Evolutionary conservation across 1,140 invertebrate species (phyloP).

Genomic region (Dufourea novaeangliae): DNA sequence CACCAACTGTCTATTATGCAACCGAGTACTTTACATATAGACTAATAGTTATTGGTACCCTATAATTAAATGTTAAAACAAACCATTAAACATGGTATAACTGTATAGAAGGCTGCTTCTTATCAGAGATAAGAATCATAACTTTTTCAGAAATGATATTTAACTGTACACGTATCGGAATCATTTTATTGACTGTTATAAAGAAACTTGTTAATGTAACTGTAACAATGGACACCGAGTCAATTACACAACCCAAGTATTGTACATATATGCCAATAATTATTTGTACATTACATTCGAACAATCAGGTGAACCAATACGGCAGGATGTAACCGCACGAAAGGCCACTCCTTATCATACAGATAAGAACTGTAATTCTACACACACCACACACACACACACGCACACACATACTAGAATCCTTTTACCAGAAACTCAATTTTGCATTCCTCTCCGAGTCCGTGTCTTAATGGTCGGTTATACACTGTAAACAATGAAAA

Average conservation of each 20-base stretch:
- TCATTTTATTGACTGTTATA: too few relatives aligned
- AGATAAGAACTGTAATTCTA: too few relatives aligned
- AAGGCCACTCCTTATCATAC: too few relatives aligned
- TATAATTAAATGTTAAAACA: neutral
- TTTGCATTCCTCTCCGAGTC: neutral
- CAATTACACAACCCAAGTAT: too few relatives aligned
- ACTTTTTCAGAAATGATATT: neutral
- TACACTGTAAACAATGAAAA: neutral
- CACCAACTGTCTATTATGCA: constrained; percentile 21
- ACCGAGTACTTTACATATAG: neutral
- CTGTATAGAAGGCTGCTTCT: neutral
- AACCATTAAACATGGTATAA: neutral
- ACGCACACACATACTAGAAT: neutral
- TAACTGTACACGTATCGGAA: neutral
- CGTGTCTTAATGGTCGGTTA: neutral
- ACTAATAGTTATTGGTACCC: neutral
- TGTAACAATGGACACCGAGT: too few relatives aligned
- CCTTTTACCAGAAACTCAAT: neutral
- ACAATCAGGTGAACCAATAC: too few relatives aligned
- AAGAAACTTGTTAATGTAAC: too few relatives aligned
- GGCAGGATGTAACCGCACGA: too few relatives aligned
- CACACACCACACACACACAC: too few relatives aligned
- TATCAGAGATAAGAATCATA: neutral
- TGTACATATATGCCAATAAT: too few relatives aligned
- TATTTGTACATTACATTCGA: too few relatives aligned